These are phyloP conservation scores for Acronicta alni DNA, from an alignment of 2,888 invertebrate species.

Conservation along the genomic window DNA sequence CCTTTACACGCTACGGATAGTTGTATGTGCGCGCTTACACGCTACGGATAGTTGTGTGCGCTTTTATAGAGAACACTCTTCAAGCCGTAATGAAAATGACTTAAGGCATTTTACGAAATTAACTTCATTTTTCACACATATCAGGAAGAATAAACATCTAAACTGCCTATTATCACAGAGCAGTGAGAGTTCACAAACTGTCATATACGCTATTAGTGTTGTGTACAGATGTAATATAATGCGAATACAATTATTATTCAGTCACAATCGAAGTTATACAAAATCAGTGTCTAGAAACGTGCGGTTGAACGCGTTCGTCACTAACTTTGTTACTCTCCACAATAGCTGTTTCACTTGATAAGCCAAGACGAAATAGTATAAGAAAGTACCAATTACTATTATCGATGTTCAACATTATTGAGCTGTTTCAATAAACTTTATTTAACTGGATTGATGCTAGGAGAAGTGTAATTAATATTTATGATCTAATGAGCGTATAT, in stretches of 20 bases:
- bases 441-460: slow-evolving; percentile 35
- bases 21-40: slow-evolving; percentile 41
- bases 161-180: slow-evolving; percentile 50
- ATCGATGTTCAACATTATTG: slow-evolving; percentile 37
- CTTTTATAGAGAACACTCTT: slow-evolving; percentile 23
- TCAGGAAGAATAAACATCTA: slow-evolving; percentile 47
- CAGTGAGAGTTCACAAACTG: slow-evolving; percentile 46
- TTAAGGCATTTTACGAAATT: slow-evolving; percentile 35
- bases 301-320: slow-evolving; percentile 32
- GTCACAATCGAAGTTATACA: slow-evolving; percentile 25
- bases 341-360: slow-evolving; percentile 55
- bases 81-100: slow-evolving; percentile 27
- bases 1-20: slow-evolving; percentile 58
- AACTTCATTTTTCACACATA: slow-evolving; percentile 50
- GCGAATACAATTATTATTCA: slow-evolving; percentile 23
- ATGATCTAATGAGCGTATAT: slow-evolving; percentile 33
- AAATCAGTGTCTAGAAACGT: slow-evolving; percentile 43
- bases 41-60: slow-evolving; percentile 51
- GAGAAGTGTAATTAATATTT: slow-evolving; percentile 40
- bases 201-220: slow-evolving; percentile 13
- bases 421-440: slow-evolving; percentile 37
- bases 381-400: slow-evolving; percentile 47
- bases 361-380: slow-evolving; percentile 35
- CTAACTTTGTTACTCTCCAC: slow-evolving; percentile 62
- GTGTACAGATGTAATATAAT: slow-evolving; percentile 8